Evolutionary conservation across 2,888 invertebrate species (phyloP).

Genomic region (Andrena dorsata): DNA sequence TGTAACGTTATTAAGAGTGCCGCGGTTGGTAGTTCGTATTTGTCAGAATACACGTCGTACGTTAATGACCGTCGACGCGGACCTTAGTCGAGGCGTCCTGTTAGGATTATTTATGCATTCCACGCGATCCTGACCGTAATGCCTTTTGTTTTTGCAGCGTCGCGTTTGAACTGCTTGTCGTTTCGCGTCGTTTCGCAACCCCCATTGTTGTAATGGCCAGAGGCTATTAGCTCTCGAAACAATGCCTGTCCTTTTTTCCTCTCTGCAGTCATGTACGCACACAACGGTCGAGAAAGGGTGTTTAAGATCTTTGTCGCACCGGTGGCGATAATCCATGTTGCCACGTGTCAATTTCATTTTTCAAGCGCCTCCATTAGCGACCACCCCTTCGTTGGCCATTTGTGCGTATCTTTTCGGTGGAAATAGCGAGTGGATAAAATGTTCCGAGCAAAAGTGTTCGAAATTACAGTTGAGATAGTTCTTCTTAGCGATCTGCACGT

Average conservation of each 20-base stretch:
- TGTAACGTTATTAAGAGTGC: conserved; percentile 19
- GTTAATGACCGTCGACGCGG: conserved; percentile 34
- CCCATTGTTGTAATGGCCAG: conserved; percentile 1
- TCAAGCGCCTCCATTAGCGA: no score
- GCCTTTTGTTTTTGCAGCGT: conserved; percentile 20
- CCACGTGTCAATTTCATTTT: no score
- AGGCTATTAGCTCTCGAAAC: conserved; percentile 8
- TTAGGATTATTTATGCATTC: conserved; percentile 61
- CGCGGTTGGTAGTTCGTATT: conserved; percentile 1
- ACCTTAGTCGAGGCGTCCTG: conserved; percentile 29
- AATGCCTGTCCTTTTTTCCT: background rate
- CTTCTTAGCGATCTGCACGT: no score
- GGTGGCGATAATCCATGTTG: no score
- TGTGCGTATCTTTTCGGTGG: no score
- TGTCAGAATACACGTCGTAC: conserved; percentile 20
- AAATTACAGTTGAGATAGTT: no score
- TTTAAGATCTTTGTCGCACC: background rate
- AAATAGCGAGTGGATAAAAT: no score
- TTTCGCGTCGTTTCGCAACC: conserved; percentile 10
- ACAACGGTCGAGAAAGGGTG: background rate
- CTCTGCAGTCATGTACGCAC: background rate
- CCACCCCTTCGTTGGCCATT: no score
- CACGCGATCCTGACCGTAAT: conserved; percentile 39
- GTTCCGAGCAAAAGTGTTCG: no score
- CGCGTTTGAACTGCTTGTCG: background rate